These are phyloP conservation scores for Protonibea diacanthus DNA, from an alignment of 2,797 vertebrate species.

Conservation along the genomic window DNA sequence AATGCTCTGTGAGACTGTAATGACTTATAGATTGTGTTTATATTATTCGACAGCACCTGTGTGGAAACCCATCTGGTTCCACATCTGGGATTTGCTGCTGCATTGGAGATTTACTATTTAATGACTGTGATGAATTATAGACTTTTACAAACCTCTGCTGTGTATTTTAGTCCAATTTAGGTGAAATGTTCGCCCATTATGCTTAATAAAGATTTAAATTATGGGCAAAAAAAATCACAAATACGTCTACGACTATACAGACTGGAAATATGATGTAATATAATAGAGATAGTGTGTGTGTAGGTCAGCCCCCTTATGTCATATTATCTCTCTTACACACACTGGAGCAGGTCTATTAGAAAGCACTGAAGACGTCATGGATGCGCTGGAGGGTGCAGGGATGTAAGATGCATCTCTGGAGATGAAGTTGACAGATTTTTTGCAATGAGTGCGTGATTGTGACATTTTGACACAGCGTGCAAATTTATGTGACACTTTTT, in stretches of 20 bases:
- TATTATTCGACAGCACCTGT: neutral
- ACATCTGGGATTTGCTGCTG: slow-evolving; percentile 26
- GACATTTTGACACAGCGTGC: slow-evolving; percentile 20
- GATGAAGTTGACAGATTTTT: slow-evolving; percentile 32
- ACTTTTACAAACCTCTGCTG: neutral
- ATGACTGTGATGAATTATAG: slow-evolving; percentile 22
- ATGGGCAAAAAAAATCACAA: neutral
- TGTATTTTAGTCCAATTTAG: neutral
- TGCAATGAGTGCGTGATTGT: slow-evolving; percentile 24
- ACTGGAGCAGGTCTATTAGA: slow-evolving; percentile 7
- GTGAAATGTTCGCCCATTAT: neutral
- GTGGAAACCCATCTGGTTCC: slow-evolving; percentile 28
- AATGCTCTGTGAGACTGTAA: neutral
- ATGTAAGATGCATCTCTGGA: slow-evolving; percentile 31
- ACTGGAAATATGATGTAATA: neutral
- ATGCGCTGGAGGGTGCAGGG: slow-evolving; percentile 23
- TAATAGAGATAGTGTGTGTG: neutral
- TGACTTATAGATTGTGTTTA: slow-evolving; percentile 9
- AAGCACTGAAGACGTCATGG: slow-evolving; percentile 4
- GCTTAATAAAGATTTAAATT: neutral
- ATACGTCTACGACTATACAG: neutral
- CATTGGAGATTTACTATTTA: slow-evolving; percentile 3
- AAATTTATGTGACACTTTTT: slow-evolving; percentile 13
- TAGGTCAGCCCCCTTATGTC: neutral
- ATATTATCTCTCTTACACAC: neutral